Base-by-base conservation (phyloP, 1,140 invertebrate genomes). In the Psix sp. region DNA sequence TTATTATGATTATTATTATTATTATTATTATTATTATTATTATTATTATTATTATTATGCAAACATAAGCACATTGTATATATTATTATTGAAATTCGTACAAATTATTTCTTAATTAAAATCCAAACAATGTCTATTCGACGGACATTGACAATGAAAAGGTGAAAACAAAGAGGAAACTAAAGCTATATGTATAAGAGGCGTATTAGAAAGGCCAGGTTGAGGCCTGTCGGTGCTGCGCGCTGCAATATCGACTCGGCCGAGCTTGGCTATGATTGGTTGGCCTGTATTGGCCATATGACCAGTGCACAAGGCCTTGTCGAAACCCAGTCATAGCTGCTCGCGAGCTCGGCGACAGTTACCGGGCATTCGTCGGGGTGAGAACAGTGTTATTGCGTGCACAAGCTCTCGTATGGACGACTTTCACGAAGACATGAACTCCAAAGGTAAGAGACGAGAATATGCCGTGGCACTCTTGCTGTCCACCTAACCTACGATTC, bases 271-370 rank as follows among this genome's bases (percentile, higher is more conserved):
- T 70, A 62, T 46, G 66, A 70, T 70, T 70, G 66, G 66, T 20
- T 70, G 66, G 66, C 66, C 66, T 70, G 66, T 24, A 62, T 16
- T 71, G 67, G 67, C 67, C 67, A 71, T 71, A 63, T 62, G 35
- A 62, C 57, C 49, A 63, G 45, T 36, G 66, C 39, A 38, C 67
- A 43, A 71, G 68, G 68, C 59, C 68, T 72, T 72, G 60, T 16
- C 24, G 68, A 72, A 72, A 65, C 68, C 68, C 68, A 46, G 68
- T 59, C 67, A 56, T 52, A 65, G 52, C 59, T 65, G 56, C 31
- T 39, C 35, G 35, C 7, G 20, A 36, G 36, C 51, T 40, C 40
- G 20, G 11, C 57, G 16, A 35, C 68, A 59, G 68, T 65, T 21
- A 7, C 29, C 18, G 7, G 10, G 36, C 51, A 59, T 40, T 45